These are phyloP conservation scores for Trachythela sp. DNA, from an alignment of 64 coral and sea anemone genomes.

Conservation along the genomic window DNA sequence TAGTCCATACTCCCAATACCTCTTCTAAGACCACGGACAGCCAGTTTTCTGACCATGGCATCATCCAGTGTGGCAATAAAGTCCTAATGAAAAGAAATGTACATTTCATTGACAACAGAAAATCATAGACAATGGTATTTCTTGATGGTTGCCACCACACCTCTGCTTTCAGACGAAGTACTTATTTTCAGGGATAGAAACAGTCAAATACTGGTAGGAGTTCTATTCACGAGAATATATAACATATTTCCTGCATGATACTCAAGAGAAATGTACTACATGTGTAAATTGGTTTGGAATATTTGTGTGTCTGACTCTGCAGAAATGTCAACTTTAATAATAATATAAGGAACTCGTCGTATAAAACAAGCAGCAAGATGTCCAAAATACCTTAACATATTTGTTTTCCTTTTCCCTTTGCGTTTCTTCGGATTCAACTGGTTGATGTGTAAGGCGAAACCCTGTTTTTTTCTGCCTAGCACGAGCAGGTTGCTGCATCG, in stretches of 20 bases:
- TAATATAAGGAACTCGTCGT: background rate
- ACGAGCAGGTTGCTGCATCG: background rate
- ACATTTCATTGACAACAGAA: no score
- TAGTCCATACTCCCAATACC: no score
- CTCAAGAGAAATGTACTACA: no score
- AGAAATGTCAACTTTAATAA: background rate
- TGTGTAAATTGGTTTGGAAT: background rate
- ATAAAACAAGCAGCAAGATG: no score
- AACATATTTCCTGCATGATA: no score
- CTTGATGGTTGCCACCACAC: no score
- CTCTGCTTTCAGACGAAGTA: background rate
- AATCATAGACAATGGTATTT: no score
- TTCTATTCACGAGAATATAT: background rate
- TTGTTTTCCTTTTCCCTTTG: background rate
- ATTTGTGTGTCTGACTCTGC: background rate
- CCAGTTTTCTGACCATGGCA: no score
- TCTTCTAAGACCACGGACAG: no score
- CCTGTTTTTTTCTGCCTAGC: background rate
- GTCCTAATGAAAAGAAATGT: no score
- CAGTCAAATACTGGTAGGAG: background rate
- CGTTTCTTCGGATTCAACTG: background rate
- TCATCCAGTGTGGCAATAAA: no score
- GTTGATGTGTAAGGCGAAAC: background rate
- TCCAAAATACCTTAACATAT: background rate
- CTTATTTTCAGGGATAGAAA: no score